Evolutionary conservation across 2,113 vertebrate genomes (phyloP).

Genomic region (Aphelocoma coerulescens): DNA sequence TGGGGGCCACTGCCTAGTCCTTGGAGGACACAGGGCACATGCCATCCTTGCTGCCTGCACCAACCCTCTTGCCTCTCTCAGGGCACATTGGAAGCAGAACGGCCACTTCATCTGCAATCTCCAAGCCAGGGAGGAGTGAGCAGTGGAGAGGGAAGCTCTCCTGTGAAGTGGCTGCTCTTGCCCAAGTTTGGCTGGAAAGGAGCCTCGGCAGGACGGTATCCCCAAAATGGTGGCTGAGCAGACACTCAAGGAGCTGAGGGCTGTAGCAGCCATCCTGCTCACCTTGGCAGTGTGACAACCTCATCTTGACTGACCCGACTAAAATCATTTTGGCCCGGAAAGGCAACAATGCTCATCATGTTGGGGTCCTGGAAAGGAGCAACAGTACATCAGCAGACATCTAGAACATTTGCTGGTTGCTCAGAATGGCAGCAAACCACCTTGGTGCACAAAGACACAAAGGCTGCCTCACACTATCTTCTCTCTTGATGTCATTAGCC

Average conservation of each 20-base stretch:
- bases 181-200: background rate
- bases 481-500: background rate
- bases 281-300: background rate
- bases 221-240: background rate
- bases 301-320: background rate
- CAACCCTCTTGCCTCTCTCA: fast-evolving
- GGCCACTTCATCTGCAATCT: background rate
- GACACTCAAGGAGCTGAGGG: fast-evolving
- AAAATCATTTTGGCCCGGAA: background rate
- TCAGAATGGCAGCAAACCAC: background rate
- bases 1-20: background rate
- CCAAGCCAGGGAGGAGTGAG: background rate
- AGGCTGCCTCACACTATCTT: background rate
- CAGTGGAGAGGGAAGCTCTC: background rate
- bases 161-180: background rate
- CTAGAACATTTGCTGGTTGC: background rate
- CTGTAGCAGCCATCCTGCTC: background rate
- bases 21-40: background rate
- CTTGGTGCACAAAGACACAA: background rate
- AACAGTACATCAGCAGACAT: background rate
- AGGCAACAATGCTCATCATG: background rate
- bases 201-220: fast-evolving
- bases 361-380: background rate
- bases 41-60: background rate
- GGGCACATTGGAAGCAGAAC: background rate